These are phyloP conservation scores for Lutra lutra DNA, from an alignment of 2,797 vertebrate genomes.

Conservation along the genomic window DNA sequence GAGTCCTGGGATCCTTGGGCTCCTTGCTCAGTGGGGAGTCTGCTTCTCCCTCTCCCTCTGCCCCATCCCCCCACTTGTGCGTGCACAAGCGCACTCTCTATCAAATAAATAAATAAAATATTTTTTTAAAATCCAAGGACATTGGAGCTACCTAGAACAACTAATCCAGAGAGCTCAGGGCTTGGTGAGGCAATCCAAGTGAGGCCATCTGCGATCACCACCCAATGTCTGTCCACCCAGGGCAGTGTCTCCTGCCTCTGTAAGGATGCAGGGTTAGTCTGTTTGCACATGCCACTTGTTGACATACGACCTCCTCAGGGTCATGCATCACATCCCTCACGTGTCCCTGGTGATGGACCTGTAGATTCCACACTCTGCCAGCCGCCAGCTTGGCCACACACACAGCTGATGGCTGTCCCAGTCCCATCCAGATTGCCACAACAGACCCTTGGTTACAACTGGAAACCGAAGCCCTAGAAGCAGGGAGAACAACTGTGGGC, in stretches of 20 bases:
- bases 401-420: neutral
- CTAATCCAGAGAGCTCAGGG: neutral
- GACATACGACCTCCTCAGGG: neutral
- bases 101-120: neutral
- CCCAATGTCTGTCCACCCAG: neutral
- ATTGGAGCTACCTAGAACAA: neutral
- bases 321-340: neutral
- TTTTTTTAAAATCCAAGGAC: neutral
- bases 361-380: neutral
- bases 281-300: neutral
- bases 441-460: constrained; percentile 41
- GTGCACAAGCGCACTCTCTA: rapidly evolving
- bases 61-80: neutral
- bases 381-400: neutral
- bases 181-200: neutral
- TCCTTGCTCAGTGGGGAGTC: too few relatives aligned
- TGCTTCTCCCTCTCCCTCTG: neutral
- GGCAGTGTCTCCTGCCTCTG: neutral
- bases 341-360: neutral
- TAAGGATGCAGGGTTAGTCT: neutral
- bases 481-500: neutral
- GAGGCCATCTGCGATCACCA: neutral
- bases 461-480: constrained; percentile 29
- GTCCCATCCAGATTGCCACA: neutral
- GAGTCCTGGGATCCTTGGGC: too few relatives aligned